Evolutionary conservation across 2,888 invertebrate species (phyloP), one percentile per base, ranked within the genome.

Genomic region (Toxonevra muliebris): DNA sequence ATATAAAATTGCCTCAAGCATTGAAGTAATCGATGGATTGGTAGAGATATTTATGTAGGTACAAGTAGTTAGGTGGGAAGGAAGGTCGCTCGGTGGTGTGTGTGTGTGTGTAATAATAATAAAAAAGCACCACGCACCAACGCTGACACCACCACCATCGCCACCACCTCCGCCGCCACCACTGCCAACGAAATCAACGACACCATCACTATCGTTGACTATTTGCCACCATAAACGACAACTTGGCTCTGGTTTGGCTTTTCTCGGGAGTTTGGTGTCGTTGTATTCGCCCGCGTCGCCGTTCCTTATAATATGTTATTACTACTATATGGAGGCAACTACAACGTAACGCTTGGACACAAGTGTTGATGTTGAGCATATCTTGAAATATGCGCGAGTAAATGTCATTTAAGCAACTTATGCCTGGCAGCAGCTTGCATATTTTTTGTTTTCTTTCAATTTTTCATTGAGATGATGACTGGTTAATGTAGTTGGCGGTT

Each of bases 391-490:
- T 61, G 57, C 48, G 62, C 62, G 62, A 60, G 68, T 64, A 69
- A 71, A 67, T 71, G 71, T 71, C 71, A 71, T 65, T 71, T 65
- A 65, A 68, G 69, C 13, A 13, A 17, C 40, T 7, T 9, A 55
- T 40, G 40, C n/a, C 13, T 13, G 40, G 40, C 19, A 1, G 20
- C 12, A 9, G 30, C 40, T 30, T 30, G 30, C 30, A 30, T 30
- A 30, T 30, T 30, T 30, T 30, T 30, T 30, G n/a, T n/a, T n/a
- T n/a, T n/a, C n/a, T 30, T 30, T 30, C 30, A 7, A 30, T 30
- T 30, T 30, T 30, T 30, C 30, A 30, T 30, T 30, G 7, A 7
- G 30, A 30, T 30, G 30, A 30, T 30, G 30, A 30, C 3, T 30
- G 30, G 30, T 30, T 30, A 30, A 30, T 2, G 3, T n/a, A n/a